Percentiles rank a stretch among this genome's conserved stretches.
Evolutionary conservation across 2,888 invertebrate species (phyloP).

Genomic region (Dorcus hopei): DNA sequence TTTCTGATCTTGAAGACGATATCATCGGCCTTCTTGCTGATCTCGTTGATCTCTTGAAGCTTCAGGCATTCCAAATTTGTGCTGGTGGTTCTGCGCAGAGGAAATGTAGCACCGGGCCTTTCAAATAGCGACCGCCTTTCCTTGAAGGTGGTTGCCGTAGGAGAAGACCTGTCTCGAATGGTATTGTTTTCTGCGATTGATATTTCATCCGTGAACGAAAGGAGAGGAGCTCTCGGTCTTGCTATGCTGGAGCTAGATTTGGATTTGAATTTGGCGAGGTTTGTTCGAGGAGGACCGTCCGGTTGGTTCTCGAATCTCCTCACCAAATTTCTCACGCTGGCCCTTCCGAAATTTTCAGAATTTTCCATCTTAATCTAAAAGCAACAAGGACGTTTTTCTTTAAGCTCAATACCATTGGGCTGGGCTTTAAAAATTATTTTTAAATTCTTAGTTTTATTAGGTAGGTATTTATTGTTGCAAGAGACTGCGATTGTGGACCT

Average conservation of each 20-base stretch:
- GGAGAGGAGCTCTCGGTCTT: conserved; percentile 1
- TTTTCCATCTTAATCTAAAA: too few species aligned
- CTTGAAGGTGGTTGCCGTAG: conserved; percentile 1
- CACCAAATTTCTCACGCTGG: conserved; percentile 14
- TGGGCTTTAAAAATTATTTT: too few species aligned
- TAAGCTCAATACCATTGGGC: too few species aligned
- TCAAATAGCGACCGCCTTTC: conserved; percentile 13
- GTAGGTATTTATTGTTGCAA: too few species aligned
- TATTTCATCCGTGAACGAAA: not conserved
- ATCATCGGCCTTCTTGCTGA: not conserved
- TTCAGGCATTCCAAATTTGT: conserved; percentile 10
- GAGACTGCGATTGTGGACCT: too few species aligned
- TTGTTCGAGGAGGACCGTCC: not conserved
- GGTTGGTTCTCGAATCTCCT: conserved; percentile 11
- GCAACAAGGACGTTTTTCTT: too few species aligned
- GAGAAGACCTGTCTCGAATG: not conserved
- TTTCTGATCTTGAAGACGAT: conserved; percentile 1
- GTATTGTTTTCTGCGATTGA: not conserved
- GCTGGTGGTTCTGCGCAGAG: not conserved
- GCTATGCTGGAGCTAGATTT: conserved; percentile 11
- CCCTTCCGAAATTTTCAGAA: not conserved
- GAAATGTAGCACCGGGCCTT: not conserved
- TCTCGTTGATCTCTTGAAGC: conserved; percentile 12
- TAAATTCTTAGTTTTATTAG: too few species aligned
- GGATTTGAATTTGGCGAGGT: conserved; percentile 10